Evolutionary conservation across 2,113 vertebrate species (phyloP).

Genomic region (Neolamprologus variostigma): DNA sequence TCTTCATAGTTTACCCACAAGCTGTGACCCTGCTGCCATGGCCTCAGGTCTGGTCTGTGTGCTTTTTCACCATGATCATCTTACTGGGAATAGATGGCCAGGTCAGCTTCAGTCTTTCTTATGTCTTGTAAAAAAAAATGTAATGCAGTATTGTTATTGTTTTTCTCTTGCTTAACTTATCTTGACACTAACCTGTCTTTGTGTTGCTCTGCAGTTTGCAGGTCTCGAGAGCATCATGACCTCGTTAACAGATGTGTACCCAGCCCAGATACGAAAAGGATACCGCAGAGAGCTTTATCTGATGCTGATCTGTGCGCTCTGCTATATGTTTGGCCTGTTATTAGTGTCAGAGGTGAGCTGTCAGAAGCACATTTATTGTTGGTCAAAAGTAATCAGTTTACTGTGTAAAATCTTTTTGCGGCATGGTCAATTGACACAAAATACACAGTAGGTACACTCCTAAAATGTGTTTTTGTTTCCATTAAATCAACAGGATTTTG

Average conservation of each 20-base stretch:
- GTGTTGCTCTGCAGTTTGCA: constrained; percentile 72
- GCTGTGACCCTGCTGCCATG: constrained; percentile 87
- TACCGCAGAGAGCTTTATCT: constrained; percentile 77
- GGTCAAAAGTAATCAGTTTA: neutral
- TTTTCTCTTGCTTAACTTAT: neutral
- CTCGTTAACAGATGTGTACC: constrained; percentile 76
- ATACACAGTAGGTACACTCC: neutral
- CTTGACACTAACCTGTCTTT: neutral
- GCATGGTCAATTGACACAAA: neutral
- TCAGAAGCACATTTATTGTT: neutral
- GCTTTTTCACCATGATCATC: constrained; percentile 88
- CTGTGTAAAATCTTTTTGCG: neutral
- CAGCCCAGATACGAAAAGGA: constrained; percentile 69
- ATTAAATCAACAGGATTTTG: neutral
- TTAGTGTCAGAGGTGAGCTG: constrained; percentile 80
- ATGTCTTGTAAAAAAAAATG: neutral
- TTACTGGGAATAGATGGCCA: constrained; percentile 80
- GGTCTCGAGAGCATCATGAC: constrained; percentile 88
- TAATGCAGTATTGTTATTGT: neutral
- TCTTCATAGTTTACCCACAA: constrained; percentile 88
- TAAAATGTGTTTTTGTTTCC: neutral
- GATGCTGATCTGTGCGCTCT: constrained; percentile 61
- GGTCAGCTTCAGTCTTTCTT: constrained; percentile 20
- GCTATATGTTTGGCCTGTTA: constrained; percentile 75
- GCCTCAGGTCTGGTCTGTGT: constrained; percentile 84